These are phyloP conservation scores for Dicrostonyx torquatus DNA, from an alignment of 2,797 vertebrate genomes.

Conservation along the genomic window DNA sequence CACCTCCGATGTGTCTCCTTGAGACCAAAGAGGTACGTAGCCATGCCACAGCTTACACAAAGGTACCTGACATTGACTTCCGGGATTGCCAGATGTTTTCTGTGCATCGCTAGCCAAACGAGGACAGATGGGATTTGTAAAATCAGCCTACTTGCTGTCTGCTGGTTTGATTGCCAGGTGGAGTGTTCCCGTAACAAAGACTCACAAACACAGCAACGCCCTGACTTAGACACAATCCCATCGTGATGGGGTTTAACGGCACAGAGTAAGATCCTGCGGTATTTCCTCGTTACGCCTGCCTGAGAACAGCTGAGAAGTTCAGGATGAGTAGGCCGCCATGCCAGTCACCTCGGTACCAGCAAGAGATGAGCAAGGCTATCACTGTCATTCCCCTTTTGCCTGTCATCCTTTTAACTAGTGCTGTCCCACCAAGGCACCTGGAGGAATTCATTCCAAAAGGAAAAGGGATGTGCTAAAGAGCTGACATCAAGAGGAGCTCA, in stretches of 20 bases:
- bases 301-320: accelerated
- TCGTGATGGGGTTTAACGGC: neutral
- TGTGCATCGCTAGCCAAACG: neutral
- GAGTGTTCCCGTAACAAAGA: neutral
- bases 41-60: neutral
- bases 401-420: neutral
- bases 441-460: neutral
- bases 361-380: neutral
- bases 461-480: neutral
- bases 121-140: slow-evolving; percentile 53
- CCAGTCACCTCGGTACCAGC: neutral
- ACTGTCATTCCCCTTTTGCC: neutral
- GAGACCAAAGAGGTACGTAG: slow-evolving; percentile 65
- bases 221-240: neutral
- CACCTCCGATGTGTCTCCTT: slow-evolving; percentile 61
- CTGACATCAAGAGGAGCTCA: too few species aligned
- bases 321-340: accelerated
- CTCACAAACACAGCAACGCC: neutral
- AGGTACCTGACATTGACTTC: neutral
- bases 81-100: slow-evolving; percentile 42
- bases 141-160: neutral
- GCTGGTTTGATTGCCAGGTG: slow-evolving; percentile 29
- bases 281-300: neutral
- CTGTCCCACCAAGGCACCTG: neutral
- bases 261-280: neutral